phyloP scores from a whole-genome alignment of 2,888 invertebrate genomes.

The Amiota minor region DNA sequence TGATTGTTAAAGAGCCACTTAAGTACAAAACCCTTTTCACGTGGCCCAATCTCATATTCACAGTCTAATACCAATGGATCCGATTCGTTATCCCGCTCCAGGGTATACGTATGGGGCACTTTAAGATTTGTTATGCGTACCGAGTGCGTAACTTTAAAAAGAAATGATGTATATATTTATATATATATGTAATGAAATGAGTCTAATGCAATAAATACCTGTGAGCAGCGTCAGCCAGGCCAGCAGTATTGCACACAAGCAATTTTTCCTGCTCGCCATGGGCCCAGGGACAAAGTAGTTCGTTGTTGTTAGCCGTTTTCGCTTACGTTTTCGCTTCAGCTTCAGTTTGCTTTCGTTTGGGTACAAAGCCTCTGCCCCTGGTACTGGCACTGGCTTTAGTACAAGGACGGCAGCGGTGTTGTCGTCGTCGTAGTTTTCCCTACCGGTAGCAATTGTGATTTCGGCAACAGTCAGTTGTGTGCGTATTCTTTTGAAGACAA shows the following conservation, averaged over 20 bases:
- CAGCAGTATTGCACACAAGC: slow-evolving; percentile 62
- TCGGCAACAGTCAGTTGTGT: too few relatives aligned
- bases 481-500: too few relatives aligned
- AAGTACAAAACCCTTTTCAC: slow-evolving; percentile 72
- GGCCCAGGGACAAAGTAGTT: slow-evolving; percentile 52
- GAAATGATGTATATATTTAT: background rate
- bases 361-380: background rate
- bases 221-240: slow-evolving; percentile 68
- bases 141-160: slow-evolving; percentile 65
- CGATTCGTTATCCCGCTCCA: slow-evolving; percentile 70
- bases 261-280: slow-evolving; percentile 66
- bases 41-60: slow-evolving; percentile 70
- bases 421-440: slow-evolving; percentile 43
- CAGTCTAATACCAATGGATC: slow-evolving; percentile 72
- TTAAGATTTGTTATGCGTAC: slow-evolving; percentile 73
- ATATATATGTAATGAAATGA: too few relatives aligned
- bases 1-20: slow-evolving; percentile 74
- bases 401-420: slow-evolving; percentile 20
- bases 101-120: slow-evolving; percentile 72
- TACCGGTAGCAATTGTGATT: too few relatives aligned
- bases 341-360: slow-evolving; percentile 7
- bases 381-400: too few relatives aligned
- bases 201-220: slow-evolving; percentile 44
- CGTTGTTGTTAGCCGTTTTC: slow-evolving; percentile 33
- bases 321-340: slow-evolving; percentile 3